A percentile compares a stretch with the other conserved stretches of the same genome.
These are phyloP conservation scores for Crepidodera aurea DNA, from an alignment of 2,888 invertebrate species.

Conservation along the genomic window DNA sequence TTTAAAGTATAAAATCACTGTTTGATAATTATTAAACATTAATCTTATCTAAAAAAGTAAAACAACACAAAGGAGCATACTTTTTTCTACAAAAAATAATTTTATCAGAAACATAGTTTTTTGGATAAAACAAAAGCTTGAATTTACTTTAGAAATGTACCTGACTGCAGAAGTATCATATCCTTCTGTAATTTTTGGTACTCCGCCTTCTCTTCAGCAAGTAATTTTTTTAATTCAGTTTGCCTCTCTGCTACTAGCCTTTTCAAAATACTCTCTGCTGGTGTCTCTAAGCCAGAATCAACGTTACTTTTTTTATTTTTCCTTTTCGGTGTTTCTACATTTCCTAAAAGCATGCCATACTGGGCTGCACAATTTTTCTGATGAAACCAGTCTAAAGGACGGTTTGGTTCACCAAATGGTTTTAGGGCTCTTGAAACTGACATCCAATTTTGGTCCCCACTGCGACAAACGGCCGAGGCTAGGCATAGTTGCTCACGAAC, in stretches of 20 bases:
- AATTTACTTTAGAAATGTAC: no score
- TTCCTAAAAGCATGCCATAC: conserved; percentile 82
- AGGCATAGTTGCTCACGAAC: conserved; percentile 83
- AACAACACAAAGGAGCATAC: no score
- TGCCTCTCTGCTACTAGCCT: conserved; percentile 80
- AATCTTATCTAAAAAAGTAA: no score
- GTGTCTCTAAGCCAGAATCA: conserved; percentile 69
- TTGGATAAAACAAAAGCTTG: no score
- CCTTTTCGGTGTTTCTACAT: conserved; percentile 84
- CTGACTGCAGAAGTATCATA: conserved; percentile 65
- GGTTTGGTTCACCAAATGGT: conserved; percentile 77
- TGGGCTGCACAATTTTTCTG: conserved; percentile 91
- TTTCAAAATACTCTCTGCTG: conserved; percentile 80
- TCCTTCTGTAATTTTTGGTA: conserved; percentile 77
- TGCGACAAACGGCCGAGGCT: conserved; percentile 84
- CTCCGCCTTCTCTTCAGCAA: conserved; percentile 76
- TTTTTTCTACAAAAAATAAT: no score
- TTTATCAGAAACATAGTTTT: no score
- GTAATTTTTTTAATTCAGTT: conserved; percentile 75
- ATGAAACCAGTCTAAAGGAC: conserved; percentile 88
- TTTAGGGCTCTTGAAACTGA: conserved; percentile 83
- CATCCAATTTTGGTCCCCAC: conserved; percentile 93
- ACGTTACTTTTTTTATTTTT: conserved; percentile 76
- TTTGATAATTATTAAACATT: no score
- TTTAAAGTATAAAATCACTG: no score